phyloP scores from a whole-genome alignment of 1,140 invertebrate species.

The Drosophila jambulina region DNA sequence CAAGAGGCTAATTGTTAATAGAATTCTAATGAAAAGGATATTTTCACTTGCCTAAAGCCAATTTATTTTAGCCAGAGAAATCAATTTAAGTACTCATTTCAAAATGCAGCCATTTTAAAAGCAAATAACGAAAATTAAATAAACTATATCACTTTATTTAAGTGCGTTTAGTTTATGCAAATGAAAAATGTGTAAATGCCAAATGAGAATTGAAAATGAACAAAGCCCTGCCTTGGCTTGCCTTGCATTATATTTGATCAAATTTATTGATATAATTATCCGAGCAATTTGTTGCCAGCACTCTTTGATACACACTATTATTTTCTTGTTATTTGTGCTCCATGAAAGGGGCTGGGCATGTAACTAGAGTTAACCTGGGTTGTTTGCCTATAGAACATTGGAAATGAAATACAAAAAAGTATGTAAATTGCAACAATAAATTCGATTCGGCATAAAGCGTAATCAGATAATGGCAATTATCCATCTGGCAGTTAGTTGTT shows the following conservation, averaged over 20 bases:
- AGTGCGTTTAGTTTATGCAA: conserved; percentile 41
- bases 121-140: conserved; percentile 24
- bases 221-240: conserved; percentile 20
- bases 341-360: background rate
- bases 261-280: conserved; percentile 52
- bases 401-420: conserved; percentile 41
- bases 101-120: conserved; percentile 16
- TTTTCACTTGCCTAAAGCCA: background rate
- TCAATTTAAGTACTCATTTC: conserved; percentile 9
- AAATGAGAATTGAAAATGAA: conserved; percentile 37
- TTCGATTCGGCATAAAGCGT: conserved; percentile 38
- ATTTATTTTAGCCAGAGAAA: conserved; percentile 6
- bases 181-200: conserved; percentile 42
- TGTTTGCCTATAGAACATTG: conserved; percentile 10
- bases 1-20: background rate
- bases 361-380: conserved; percentile 6
- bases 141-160: conserved; percentile 24
- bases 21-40: background rate
- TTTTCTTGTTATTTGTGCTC: conserved; percentile 23
- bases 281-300: conserved; percentile 30
- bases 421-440: conserved; percentile 42
- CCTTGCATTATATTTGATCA: conserved; percentile 28
- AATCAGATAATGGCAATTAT: conserved; percentile 62
- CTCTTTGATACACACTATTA: conserved; percentile 11
- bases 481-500: conserved; percentile 30